Evolutionary conservation across 1,140 invertebrate species (phyloP), one percentile per base, ranked within the genome.

Genomic region (Saccostrea echinata): DNA sequence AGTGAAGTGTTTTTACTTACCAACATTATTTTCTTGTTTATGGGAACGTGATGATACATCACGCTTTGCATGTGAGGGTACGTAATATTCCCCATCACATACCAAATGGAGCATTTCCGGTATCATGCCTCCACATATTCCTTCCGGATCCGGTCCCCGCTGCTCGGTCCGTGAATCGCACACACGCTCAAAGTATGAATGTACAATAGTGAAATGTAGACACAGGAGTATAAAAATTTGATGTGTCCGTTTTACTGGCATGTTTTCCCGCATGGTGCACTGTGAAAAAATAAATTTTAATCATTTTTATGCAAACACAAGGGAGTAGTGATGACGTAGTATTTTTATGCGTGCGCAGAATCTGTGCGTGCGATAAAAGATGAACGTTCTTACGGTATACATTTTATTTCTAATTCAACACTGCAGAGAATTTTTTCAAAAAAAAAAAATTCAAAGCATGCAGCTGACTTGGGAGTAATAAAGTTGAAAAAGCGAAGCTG

Each of bases 111-210:
- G 68, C 68, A 71, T 71, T 71, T 71, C 68, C 27, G 68, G 68
- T 33, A 71, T 71, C 68, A 71, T 13, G 13, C 24, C 12, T 13
- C 68, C 68, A 30, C 68, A 71, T 71, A 71, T 71, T 33, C 68
- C 68, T 8, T 71, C 11, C 13, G 68, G 27, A 33, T 71, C 68
- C 68, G 68, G 68, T 30, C 68, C 68, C 16, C 68, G 68, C 11
- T 30, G 68, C 11, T 71, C 68, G 68, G 68, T 71, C 27, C 30
- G 68, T 12, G 68, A 71, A 71, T 71, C 30, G 30, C 68, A 71
- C 68, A 71, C 68, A 16, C 68, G 68, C 68, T 71, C 68, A 71
- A 71, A 71, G 68, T 71, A 24, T 71, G 68, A 71, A 24, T 71
- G 68, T 16, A 71, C 68, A 71, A 27, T 30, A 18, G 68, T 33